Conservation (phyloP, 1,140 invertebrate genomes). For the Neodiprion lecontei region DNA sequence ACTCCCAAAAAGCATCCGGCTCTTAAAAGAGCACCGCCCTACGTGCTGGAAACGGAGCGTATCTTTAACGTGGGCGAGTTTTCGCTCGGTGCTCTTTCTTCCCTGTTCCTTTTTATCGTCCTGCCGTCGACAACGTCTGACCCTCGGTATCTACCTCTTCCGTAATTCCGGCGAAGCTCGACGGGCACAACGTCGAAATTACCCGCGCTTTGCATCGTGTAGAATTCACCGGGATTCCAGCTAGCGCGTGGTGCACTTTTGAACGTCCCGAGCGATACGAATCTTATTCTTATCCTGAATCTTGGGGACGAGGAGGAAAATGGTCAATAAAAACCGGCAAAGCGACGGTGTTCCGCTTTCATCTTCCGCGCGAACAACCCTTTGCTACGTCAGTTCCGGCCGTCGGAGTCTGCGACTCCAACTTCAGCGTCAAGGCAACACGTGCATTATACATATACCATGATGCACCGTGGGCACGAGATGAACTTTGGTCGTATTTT, state of each 20-base stretch:
- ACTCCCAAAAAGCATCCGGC: too few relatives aligned
- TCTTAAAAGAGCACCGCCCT: too few relatives aligned
- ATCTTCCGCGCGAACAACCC: not conserved
- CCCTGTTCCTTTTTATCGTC: not conserved
- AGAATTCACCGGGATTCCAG: not conserved
- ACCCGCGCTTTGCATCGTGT: not conserved
- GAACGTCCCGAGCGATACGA: not conserved
- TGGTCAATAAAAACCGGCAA: not conserved
- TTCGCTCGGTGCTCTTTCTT: not conserved
- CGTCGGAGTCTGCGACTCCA: too few relatives aligned
- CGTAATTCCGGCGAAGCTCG: not conserved
- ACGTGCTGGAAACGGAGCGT: too few relatives aligned
- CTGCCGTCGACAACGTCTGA: not conserved
- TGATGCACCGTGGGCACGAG: not conserved
- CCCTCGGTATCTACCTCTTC: not conserved
- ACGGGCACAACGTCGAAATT: not conserved
- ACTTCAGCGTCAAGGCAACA: too few relatives aligned
- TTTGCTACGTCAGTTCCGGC: too few relatives aligned
- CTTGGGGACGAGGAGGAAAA: slow-evolving; percentile 6
- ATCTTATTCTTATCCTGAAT: not conserved
- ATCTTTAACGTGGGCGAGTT: too few relatives aligned
- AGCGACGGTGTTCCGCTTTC: not conserved
- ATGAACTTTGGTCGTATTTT: not conserved
- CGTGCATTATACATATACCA: not conserved
- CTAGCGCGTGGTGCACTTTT: not conserved